These are phyloP conservation scores for Callyntrura sp. DNA, from an alignment of 2,888 invertebrate genomes.

Conservation along the genomic window DNA sequence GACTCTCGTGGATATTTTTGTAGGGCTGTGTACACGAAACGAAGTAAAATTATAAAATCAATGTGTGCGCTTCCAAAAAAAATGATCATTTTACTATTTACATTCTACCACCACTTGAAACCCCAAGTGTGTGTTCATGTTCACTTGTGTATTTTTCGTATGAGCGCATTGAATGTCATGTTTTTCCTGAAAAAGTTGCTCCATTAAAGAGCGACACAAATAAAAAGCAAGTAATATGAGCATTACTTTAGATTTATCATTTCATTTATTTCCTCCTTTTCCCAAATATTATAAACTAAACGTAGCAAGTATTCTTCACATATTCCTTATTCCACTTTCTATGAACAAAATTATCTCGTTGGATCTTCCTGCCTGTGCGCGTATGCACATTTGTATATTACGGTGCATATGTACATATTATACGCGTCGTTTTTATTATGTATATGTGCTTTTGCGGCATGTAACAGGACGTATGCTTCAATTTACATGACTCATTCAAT, in stretches of 20 bases:
- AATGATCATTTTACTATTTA: neutral
- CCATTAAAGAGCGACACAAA: slow-evolving; percentile 54
- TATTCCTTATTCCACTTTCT: neutral
- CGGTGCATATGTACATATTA: too few species aligned
- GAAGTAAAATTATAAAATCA: slow-evolving; percentile 24
- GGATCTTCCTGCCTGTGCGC: too few species aligned
- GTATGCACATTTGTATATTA: too few species aligned
- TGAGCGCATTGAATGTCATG: slow-evolving; percentile 36
- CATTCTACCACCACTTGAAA: neutral
- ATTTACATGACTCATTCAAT: slow-evolving; percentile 40
- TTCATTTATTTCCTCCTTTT: slow-evolving; percentile 43
- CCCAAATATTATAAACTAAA: neutral
- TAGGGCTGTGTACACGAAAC: neutral
- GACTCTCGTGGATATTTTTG: neutral
- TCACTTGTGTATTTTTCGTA: neutral
- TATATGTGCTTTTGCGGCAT: slow-evolving; percentile 33
- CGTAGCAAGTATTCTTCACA: neutral
- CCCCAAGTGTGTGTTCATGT: neutral
- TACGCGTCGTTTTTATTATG: too few species aligned
- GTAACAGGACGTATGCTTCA: slow-evolving; percentile 24
- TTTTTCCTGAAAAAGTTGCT: slow-evolving; percentile 42
- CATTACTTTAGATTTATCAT: slow-evolving; percentile 51
- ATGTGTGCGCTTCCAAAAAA: slow-evolving; percentile 17
- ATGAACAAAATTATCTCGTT: neutral
- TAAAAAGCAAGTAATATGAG: slow-evolving; percentile 46